Evolutionary conservation across 2,888 invertebrate species (phyloP).

Genomic region (Mythimna ferrago): DNA sequence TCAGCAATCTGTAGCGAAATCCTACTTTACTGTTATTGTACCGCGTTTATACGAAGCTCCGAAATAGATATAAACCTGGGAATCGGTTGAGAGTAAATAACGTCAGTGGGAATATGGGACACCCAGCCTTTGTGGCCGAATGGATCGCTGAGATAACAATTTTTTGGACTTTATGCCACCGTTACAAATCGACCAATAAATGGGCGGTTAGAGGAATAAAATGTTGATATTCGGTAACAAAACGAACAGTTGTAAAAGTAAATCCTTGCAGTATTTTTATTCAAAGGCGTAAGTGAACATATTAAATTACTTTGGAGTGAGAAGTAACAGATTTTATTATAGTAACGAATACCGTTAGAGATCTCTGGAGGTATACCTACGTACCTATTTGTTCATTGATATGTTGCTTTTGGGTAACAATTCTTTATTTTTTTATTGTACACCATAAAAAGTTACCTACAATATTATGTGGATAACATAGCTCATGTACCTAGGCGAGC

Average conservation of each 20-base stretch:
- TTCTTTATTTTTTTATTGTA: too few relatives aligned
- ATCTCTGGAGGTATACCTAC: neutral
- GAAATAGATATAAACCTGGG: constrained; percentile 84
- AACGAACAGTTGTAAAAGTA: constrained; percentile 42
- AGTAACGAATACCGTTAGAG: neutral
- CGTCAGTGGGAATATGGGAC: constrained; percentile 74
- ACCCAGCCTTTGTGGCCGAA: constrained; percentile 73
- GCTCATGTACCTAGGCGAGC: too few relatives aligned
- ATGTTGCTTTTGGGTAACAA: neutral
- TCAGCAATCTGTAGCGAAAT: constrained; percentile 87
- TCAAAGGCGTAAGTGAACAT: constrained; percentile 3
- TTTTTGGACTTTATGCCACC: constrained; percentile 80
- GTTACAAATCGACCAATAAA: constrained; percentile 74
- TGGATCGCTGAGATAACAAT: constrained; percentile 84
- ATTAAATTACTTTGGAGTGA: neutral
- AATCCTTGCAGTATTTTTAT: constrained; percentile 41
- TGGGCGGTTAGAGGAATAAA: constrained; percentile 59
- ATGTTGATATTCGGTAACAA: constrained; percentile 48
- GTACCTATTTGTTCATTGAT: neutral
- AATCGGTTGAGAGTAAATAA: constrained; percentile 86
- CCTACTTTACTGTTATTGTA: constrained; percentile 88
- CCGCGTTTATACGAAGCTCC: constrained; percentile 85
- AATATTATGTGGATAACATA: too few relatives aligned
- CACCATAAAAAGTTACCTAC: too few relatives aligned
- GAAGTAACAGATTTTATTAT: neutral